Evolutionary conservation across 2,113 vertebrate genomes (phyloP).

Genomic region (Psittacara wagleri): DNA sequence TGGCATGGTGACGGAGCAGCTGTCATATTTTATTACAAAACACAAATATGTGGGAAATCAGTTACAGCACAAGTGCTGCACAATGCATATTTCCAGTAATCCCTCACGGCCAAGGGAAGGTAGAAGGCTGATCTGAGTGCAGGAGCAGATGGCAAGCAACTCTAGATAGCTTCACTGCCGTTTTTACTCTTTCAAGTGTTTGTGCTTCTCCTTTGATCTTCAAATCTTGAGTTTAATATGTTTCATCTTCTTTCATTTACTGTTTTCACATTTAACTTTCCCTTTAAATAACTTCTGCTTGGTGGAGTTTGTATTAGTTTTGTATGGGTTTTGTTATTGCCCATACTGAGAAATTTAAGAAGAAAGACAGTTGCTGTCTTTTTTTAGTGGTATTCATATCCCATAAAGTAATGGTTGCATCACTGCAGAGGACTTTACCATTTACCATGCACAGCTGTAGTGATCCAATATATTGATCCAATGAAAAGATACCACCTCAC

Average conservation of each 20-base stretch:
- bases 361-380: neutral
- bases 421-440: neutral
- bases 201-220: slow-evolving; percentile 51
- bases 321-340: neutral
- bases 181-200: slow-evolving; percentile 51
- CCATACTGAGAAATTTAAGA: neutral
- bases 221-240: neutral
- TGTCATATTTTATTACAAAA: slow-evolving; percentile 62
- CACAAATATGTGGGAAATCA: slow-evolving; percentile 62
- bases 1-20: slow-evolving; percentile 40
- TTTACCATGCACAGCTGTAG: neutral
- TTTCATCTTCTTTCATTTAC: slow-evolving; percentile 42
- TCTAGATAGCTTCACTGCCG: slow-evolving; percentile 46
- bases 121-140: slow-evolving; percentile 32
- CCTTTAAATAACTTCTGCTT: slow-evolving; percentile 26
- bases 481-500: neutral
- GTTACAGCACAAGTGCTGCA: neutral
- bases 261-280: slow-evolving; percentile 13
- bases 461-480: too few species aligned
- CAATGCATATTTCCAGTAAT: slow-evolving; percentile 45
- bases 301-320: neutral
- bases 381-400: neutral
- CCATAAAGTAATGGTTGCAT: neutral
- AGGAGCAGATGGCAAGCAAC: slow-evolving; percentile 60
- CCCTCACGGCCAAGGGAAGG: slow-evolving; percentile 1